These are phyloP conservation scores for Anolis apletophallus DNA, from an alignment of 2,797 vertebrate species.

Conservation along the genomic window DNA sequence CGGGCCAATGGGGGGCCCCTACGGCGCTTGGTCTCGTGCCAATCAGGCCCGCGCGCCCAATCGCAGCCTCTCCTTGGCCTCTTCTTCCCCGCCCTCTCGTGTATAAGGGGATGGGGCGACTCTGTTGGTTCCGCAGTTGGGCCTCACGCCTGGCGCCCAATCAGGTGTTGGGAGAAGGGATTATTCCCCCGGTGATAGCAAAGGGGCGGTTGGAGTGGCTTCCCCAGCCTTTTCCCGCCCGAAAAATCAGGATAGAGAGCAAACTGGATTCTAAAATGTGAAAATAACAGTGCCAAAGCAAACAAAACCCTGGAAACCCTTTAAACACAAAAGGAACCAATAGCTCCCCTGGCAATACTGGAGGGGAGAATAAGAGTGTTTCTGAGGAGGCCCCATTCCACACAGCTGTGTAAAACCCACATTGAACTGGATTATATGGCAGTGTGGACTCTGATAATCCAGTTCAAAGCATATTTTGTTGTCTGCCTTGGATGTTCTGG, in stretches of 20 bases:
- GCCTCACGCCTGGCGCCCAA: conserved; percentile 29
- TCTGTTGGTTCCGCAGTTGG: not conserved
- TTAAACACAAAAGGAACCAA: too few species aligned
- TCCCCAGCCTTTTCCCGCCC: not conserved
- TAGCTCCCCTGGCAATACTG: not conserved
- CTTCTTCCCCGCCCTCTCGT: not conserved
- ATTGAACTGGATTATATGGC: too few species aligned
- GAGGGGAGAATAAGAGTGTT: too few species aligned
- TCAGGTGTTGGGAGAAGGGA: not conserved
- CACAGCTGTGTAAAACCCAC: too few species aligned
- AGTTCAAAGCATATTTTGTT: too few species aligned
- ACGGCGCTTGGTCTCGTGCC: not conserved
- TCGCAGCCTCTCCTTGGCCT: not conserved
- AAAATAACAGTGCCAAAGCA: too few species aligned
- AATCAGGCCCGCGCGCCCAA: not conserved
- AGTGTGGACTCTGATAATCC: too few species aligned
- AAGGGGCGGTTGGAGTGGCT: rapidly evolving
- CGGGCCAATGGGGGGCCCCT: not conserved
- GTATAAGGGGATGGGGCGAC: not conserved
- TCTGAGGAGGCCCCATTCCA: too few species aligned
- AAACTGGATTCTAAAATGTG: not conserved
- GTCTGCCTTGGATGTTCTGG: too few species aligned
- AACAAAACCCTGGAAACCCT: not conserved
- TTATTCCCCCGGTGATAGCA: conserved; percentile 31
- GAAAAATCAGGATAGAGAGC: not conserved